A percentile compares a stretch with the other conserved stretches of the same genome.
Conservation (phyloP, 2,113 vertebrate species). For the Ondatra zibethicus region DNA sequence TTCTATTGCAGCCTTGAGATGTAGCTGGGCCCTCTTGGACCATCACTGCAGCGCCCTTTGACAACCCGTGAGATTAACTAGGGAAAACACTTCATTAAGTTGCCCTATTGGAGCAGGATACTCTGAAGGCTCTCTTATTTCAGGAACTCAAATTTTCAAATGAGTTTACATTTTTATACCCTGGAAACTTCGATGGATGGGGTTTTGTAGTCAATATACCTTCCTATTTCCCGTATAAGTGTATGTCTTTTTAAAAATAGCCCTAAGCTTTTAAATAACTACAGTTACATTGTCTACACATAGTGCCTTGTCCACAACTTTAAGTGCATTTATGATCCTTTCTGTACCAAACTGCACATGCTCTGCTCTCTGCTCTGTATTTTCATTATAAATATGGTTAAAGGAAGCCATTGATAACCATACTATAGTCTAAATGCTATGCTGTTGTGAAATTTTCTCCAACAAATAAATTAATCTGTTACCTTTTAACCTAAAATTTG, state of each 20-base stretch:
- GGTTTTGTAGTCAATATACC: not conserved
- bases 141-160: not conserved
- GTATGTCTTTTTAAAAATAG: not conserved
- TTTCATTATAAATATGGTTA: not conserved
- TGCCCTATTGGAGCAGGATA: not conserved
- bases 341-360: not conserved
- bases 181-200: not conserved
- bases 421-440: not conserved
- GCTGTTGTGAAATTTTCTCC: not conserved
- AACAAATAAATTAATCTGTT: not conserved
- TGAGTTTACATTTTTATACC: not conserved
- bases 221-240: not conserved
- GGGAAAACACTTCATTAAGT: not conserved
- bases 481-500: not conserved
- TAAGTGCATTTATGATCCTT: not conserved
- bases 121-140: not conserved
- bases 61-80: not conserved
- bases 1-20: not conserved
- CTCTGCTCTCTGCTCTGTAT: not conserved
- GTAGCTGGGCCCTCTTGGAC: not conserved
- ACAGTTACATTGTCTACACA: not conserved
- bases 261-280: not conserved
- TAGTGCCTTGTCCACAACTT: not conserved
- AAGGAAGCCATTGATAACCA: not conserved
- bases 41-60: not conserved